These are phyloP conservation scores for Ylistrum balloti DNA, from an alignment of 1,140 invertebrate species.

Conservation along the genomic window DNA sequence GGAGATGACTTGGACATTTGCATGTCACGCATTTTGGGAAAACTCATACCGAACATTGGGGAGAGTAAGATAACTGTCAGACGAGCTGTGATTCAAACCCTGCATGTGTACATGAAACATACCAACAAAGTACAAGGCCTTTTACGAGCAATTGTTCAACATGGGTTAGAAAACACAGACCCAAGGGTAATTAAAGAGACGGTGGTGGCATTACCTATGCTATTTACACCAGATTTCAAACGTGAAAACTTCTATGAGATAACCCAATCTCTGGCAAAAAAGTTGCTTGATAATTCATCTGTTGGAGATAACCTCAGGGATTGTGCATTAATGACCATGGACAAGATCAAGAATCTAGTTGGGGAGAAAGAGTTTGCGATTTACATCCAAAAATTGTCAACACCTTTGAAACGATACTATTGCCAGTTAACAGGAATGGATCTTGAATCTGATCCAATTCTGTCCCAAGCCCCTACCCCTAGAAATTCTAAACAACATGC, in stretches of 20 bases:
- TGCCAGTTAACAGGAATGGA: conserved; percentile 73
- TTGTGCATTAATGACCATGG: conserved; percentile 76
- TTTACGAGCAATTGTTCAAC: conserved; percentile 76
- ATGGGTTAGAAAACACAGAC: conserved; percentile 79
- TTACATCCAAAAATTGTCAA: conserved; percentile 77
- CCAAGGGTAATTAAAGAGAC: conserved; percentile 78
- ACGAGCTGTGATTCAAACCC: conserved; percentile 78
- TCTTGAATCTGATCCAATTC: conserved; percentile 49
- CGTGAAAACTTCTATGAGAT: conserved; percentile 78
- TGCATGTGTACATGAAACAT: conserved; percentile 82
- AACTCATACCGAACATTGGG: conserved; percentile 80
- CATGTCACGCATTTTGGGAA: conserved; percentile 78
- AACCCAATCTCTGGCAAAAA: conserved; percentile 79
- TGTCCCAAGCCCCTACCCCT: conserved; percentile 51
- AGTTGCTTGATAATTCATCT: conserved; percentile 74
- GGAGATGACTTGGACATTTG: conserved; percentile 79
- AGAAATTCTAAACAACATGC: conserved; percentile 61
- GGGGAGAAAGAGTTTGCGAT: conserved; percentile 77
- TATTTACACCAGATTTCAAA: conserved; percentile 81
- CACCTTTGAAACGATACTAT: conserved; percentile 77
- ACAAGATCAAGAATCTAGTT: conserved; percentile 78
- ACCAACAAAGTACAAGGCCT: conserved; percentile 75
- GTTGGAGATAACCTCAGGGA: conserved; percentile 78
- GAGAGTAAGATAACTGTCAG: conserved; percentile 80
- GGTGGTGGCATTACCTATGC: conserved; percentile 79